Base-by-base conservation (phyloP, 2,888 invertebrate genomes). In the Xanthorhoe spadicearia region DNA sequence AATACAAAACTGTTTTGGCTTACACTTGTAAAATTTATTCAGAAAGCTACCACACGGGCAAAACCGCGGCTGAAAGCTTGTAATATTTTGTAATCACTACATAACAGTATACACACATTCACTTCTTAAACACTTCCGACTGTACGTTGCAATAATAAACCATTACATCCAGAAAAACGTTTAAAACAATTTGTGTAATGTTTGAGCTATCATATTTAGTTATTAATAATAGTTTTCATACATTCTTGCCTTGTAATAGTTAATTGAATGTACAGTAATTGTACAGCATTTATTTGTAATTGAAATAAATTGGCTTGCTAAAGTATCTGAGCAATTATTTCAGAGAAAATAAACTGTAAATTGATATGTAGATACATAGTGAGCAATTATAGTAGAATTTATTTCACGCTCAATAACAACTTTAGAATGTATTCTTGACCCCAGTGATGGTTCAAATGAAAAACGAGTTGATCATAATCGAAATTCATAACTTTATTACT, bases 231-330 rank as follows among this genome's bases (percentile, higher is more conserved):
- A 48, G 55, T 59, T 66, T 56, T 52, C 23, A 32, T 61, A 13
- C 53, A 28, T 38, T 61, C 49, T 48, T 54, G 28, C 23, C 19
- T 46, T 13, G 35, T 59, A 56, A 50, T 64, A 28, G 46, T 60
- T 49, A 57, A 49, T 53, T 49, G 15, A 64, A 48, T 49, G 52
- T 49, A 51, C 49, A 18, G 48, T 63, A 63, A 64, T 57, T 63
- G 56, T 32, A 55, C 38, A 56, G 32, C 57, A 57, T 53, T 68
- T 67, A 57, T 49, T 57, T 61, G 1, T 56, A 48, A 63, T 60
- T 63, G 49, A 52, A 52, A 28, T 48, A 56, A 67, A 63, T 56
- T 67, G 56, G 8, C 46, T 15, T 43, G 17, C 48, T 50, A 58
- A 61, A 23, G 46, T 61, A 28, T 50, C 13, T n/a, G 0, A 15